A percentile compares a stretch with the other conserved stretches of the same genome.
Conservation (phyloP, 2,888 invertebrate genomes). For the Sarcophaga caerulescens region DNA sequence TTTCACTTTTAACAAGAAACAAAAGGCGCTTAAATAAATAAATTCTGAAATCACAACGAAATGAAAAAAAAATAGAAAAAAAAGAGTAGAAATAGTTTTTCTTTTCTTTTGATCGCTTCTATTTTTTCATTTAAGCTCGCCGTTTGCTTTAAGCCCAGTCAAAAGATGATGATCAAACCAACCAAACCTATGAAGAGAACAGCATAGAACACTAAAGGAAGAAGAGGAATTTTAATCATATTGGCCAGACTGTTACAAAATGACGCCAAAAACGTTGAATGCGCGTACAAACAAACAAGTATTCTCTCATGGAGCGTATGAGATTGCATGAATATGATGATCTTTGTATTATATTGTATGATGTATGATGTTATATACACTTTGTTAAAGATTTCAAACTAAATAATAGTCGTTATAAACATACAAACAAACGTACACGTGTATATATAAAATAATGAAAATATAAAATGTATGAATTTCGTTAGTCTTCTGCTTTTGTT, state of each 20-base stretch:
- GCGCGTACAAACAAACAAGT: background rate
- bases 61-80: background rate
- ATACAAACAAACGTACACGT: background rate
- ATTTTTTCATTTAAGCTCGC: conserved; percentile 26
- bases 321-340: background rate
- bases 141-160: conserved; percentile 45
- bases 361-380: conserved; percentile 49
- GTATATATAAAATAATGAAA: background rate
- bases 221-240: background rate
- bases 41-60: conserved; percentile 15
- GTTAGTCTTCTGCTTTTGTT: background rate
- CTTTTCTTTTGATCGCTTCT: background rate
- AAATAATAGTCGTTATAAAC: conserved; percentile 4
- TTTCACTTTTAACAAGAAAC: conserved; percentile 21
- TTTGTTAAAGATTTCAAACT: conserved; percentile 32
- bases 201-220: background rate
- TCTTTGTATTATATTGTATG: conserved; percentile 14
- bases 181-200: background rate
- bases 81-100: conserved; percentile 14
- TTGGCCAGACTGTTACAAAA: conserved; percentile 7
- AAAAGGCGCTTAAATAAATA: conserved; percentile 60
- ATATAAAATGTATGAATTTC: background rate
- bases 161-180: conserved; percentile 11
- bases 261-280: conserved; percentile 37
- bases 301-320: background rate